phyloP scores from a whole-genome alignment of 2,113 vertebrate species.

The Oncorhynchus masou region DNA sequence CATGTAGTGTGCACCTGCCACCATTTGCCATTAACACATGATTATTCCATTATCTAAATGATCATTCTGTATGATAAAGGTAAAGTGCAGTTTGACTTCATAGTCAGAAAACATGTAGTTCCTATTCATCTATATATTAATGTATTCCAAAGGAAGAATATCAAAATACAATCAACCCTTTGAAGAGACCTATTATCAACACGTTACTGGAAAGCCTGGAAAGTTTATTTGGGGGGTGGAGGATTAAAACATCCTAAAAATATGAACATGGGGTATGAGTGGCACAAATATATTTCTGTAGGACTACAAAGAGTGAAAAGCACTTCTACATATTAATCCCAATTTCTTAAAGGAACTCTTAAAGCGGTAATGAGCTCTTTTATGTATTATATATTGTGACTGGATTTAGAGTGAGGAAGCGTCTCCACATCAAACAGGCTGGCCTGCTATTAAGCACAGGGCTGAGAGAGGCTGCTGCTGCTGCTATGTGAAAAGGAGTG shows the following conservation, averaged over 20 bases:
- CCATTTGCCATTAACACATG: too few species aligned
- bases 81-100: too few species aligned
- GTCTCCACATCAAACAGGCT: slow-evolving; percentile 75
- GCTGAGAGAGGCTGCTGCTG: slow-evolving; percentile 77
- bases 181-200: slow-evolving; percentile 58
- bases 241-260: slow-evolving; percentile 12
- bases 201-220: slow-evolving; percentile 23
- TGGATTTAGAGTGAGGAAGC: slow-evolving; percentile 84
- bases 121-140: slow-evolving; percentile 19
- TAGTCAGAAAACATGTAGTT: slow-evolving; percentile 8
- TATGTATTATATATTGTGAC: slow-evolving; percentile 93
- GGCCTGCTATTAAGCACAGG: slow-evolving; percentile 89
- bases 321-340: slow-evolving; percentile 72
- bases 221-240: slow-evolving; percentile 46
- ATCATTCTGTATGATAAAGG: too few species aligned
- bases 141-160: slow-evolving; percentile 37
- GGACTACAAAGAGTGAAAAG: slow-evolving; percentile 52
- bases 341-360: slow-evolving; percentile 86
- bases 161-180: slow-evolving; percentile 47
- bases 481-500: slow-evolving; percentile 82
- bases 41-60: too few species aligned
- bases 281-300: slow-evolving; percentile 49
- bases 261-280: slow-evolving; percentile 37
- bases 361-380: slow-evolving; percentile 90
- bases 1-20: too few species aligned